Evolutionary conservation across 2,888 invertebrate species (phyloP).

Genomic region (Melangyna quadrimaculata): DNA sequence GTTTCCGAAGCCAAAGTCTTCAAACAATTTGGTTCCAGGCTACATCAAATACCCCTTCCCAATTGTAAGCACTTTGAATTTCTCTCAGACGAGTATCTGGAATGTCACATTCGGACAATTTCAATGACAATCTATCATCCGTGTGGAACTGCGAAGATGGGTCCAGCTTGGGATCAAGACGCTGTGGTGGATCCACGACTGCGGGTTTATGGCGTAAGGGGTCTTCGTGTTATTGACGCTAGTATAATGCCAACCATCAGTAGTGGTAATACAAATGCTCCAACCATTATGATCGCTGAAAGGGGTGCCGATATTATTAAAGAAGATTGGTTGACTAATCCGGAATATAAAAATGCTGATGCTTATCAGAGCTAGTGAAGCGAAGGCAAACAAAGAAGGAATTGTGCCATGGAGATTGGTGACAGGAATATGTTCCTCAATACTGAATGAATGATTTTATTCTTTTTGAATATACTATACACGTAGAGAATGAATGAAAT

Average conservation of each 20-base stretch:
- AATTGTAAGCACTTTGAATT: constrained; percentile 89
- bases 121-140: constrained; percentile 96
- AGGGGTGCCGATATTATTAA: constrained; percentile 93
- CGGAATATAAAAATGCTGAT: constrained; percentile 76
- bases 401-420: constrained; percentile 41
- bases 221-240: constrained; percentile 91
- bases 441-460: constrained; percentile 23
- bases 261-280: constrained; percentile 95
- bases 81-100: constrained; percentile 91
- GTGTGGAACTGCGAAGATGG: constrained; percentile 94
- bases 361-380: constrained; percentile 35
- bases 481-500: constrained; percentile 27
- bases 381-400: background rate
- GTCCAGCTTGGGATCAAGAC: constrained; percentile 87
- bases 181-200: constrained; percentile 92
- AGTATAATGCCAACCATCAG: constrained; percentile 94
- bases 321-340: constrained; percentile 87
- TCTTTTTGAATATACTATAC: constrained; percentile 29
- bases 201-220: constrained; percentile 88
- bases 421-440: constrained; percentile 43
- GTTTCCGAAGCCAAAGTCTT: constrained; percentile 90
- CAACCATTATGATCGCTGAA: constrained; percentile 95
- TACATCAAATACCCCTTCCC: constrained; percentile 89
- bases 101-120: constrained; percentile 92
- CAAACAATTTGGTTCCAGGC: constrained; percentile 89